These are phyloP conservation scores for Prorops nasuta DNA, from an alignment of 1,140 invertebrate species.

Conservation along the genomic window DNA sequence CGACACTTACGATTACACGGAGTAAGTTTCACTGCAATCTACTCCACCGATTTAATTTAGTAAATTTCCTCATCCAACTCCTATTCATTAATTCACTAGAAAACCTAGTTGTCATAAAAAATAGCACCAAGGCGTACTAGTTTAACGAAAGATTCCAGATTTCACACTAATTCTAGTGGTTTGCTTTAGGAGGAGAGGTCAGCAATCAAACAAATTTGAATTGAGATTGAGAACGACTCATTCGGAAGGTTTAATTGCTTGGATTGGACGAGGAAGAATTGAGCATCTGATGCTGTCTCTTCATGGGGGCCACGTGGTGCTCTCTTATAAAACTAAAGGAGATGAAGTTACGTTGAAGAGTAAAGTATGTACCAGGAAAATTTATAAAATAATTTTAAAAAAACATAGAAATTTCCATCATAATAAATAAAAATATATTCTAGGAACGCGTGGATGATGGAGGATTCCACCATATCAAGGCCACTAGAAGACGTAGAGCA, in stretches of 20 bases:
- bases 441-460: conserved; percentile 59
- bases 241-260: conserved; percentile 63
- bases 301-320: conserved; percentile 61
- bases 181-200: conserved; percentile 56
- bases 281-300: conserved; percentile 49
- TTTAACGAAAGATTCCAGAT: background rate
- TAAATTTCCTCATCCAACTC: background rate
- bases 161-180: too few species aligned
- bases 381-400: background rate
- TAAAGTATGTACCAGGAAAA: conserved; percentile 49
- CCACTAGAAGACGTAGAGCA: conserved; percentile 52
- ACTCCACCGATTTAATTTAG: too few species aligned
- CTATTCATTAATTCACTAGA: too few species aligned
- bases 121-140: too few species aligned
- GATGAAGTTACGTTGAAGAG: conserved; percentile 55
- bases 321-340: conserved; percentile 54
- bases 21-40: conserved; percentile 53
- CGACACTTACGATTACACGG: conserved; percentile 51
- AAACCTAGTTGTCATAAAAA: too few species aligned
- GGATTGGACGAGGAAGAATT: conserved; percentile 61
- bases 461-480: conserved; percentile 48
- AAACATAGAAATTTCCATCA: background rate
- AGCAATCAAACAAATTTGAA: conserved; percentile 65
- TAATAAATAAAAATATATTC: background rate
- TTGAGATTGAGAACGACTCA: conserved; percentile 62